Percentiles rank a stretch among this genome's conserved stretches.
phyloP scores from a whole-genome alignment of 2,797 vertebrate genomes.

The Xenentodon cancila region DNA sequence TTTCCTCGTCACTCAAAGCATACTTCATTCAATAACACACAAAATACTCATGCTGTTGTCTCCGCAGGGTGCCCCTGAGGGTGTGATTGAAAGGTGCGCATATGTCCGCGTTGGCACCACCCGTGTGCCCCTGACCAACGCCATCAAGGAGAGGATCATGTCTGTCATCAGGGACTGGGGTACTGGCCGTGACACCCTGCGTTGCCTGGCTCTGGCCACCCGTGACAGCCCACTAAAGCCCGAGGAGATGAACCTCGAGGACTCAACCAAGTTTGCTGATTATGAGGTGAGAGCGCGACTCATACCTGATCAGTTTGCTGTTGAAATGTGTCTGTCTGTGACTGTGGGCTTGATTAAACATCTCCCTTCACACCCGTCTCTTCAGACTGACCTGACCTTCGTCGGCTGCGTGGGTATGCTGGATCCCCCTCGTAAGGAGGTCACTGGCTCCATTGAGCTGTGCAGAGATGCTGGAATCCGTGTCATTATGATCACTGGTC shows the following conservation, averaged over 20 bases:
- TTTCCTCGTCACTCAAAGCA: neutral
- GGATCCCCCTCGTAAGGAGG: conserved; percentile 95
- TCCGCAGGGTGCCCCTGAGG: conserved; percentile 91
- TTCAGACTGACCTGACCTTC: conserved; percentile 90
- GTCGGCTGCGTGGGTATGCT: conserved; percentile 94
- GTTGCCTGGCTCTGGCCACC: conserved; percentile 93
- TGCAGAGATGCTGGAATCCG: conserved; percentile 92
- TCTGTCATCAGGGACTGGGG: conserved; percentile 92
- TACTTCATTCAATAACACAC: neutral
- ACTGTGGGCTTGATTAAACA: neutral
- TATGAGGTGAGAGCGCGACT: conserved; percentile 86
- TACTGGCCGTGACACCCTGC: conserved; percentile 91
- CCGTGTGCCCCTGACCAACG: conserved; percentile 86
- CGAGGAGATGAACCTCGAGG: conserved; percentile 92
- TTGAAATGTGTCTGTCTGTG: neutral
- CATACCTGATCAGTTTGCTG: neutral
- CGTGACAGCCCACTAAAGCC: conserved; percentile 87
- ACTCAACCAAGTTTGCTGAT: conserved; percentile 87
- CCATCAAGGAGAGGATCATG: conserved; percentile 90
- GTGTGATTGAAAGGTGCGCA: conserved; percentile 92
- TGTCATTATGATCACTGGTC: conserved; percentile 98
- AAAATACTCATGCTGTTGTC: neutral
- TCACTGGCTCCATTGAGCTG: conserved; percentile 87
- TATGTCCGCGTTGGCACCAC: conserved; percentile 93
- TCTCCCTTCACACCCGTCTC: conserved; percentile 5